Evolutionary conservation across 2,888 invertebrate genomes (phyloP).

Genomic region (Pyralis farinalis): DNA sequence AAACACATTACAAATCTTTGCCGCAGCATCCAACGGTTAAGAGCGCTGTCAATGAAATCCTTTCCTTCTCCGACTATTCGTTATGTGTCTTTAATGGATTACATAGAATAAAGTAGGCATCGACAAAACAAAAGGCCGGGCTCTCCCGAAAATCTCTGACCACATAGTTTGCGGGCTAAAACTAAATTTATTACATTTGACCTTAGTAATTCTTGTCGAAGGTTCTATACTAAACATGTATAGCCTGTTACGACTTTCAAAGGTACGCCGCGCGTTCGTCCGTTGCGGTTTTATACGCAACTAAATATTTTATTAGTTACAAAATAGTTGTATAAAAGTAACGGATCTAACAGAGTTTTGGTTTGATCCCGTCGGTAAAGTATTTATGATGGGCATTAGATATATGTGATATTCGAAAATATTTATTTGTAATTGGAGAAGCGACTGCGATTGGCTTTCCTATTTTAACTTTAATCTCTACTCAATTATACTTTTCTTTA

Average conservation of each 20-base stretch:
- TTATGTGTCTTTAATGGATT: constrained; percentile 75
- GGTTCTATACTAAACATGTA: constrained; percentile 67
- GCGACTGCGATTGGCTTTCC: neutral
- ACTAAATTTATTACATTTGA: constrained; percentile 79
- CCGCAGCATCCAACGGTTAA: constrained; percentile 59
- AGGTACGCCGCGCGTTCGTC: constrained; percentile 54
- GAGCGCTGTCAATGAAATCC: constrained; percentile 72
- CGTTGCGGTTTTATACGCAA: constrained; percentile 68
- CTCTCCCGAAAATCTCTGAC: constrained; percentile 69
- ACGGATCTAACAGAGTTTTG: constrained; percentile 31
- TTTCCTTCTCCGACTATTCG: constrained; percentile 62
- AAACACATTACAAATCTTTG: constrained; percentile 74
- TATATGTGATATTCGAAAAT: constrained; percentile 15
- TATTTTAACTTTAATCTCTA: no score
- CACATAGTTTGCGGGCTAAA: constrained; percentile 74
- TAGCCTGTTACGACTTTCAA: constrained; percentile 67
- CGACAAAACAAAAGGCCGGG: constrained; percentile 72
- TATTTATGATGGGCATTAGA: constrained; percentile 25
- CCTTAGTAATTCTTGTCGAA: constrained; percentile 75
- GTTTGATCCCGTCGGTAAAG: constrained; percentile 48
- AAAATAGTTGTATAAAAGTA: constrained; percentile 62
- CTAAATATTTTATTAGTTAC: constrained; percentile 75
- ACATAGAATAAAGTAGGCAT: constrained; percentile 74
- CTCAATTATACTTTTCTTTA: no score
- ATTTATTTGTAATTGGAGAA: constrained; percentile 12